Conservation (phyloP, 2,888 invertebrate genomes). For the Cerceris rybyensis region DNA sequence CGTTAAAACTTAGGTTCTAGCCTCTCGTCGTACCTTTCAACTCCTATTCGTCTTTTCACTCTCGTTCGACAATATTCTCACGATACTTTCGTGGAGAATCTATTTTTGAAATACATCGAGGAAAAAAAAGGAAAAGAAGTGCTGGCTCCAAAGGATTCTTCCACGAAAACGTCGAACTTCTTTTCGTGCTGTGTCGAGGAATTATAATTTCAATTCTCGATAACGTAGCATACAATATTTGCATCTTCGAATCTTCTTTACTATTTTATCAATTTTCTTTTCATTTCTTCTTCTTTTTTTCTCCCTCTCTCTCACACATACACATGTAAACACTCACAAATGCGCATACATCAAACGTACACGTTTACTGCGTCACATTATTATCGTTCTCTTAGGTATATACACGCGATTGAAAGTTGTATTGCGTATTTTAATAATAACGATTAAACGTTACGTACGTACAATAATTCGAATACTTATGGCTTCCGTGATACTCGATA, state of each 20-base stretch:
- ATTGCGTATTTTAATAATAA: constrained; percentile 59
- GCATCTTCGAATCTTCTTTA: too few relatives aligned
- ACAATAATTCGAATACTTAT: constrained; percentile 52
- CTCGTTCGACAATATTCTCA: constrained; percentile 10
- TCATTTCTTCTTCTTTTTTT: constrained; percentile 2
- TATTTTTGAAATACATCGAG: constrained; percentile 8
- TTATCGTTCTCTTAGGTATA: constrained; percentile 69
- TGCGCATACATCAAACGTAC: constrained; percentile 3
- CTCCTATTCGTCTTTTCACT: constrained; percentile 9
- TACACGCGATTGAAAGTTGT: constrained; percentile 74
- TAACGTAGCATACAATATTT: too few relatives aligned
- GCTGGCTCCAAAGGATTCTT: too few relatives aligned
- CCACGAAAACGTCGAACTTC: not conserved
- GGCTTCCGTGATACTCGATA: constrained; percentile 12
- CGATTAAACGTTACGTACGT: constrained; percentile 59
- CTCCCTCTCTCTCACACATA: constrained; percentile 5
- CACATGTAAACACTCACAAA: constrained; percentile 14
- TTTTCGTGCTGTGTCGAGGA: too few relatives aligned
- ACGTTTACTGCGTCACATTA: constrained; percentile 34
- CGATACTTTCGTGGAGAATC: constrained; percentile 4
- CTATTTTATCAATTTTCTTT: too few relatives aligned
- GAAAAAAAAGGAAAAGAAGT: not conserved
- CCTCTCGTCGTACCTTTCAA: constrained; percentile 42
- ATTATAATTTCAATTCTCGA: too few relatives aligned
- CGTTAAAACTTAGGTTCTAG: constrained; percentile 55